Base-by-base conservation (phyloP, 1,140 invertebrate genomes). In the Drosophila albomicans region DNA sequence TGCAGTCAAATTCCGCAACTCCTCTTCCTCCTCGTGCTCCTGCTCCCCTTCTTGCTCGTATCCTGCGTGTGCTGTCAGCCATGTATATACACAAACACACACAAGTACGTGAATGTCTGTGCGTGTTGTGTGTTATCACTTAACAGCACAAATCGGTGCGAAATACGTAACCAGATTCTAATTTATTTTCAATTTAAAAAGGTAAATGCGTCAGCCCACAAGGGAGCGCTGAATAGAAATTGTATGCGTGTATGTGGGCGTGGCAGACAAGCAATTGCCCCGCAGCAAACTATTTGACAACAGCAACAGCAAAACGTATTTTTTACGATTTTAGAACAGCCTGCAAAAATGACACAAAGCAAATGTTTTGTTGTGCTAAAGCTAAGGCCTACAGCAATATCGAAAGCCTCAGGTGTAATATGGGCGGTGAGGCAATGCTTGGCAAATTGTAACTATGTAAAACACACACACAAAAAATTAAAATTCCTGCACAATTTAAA, bases 141-240 rank as follows among this genome's bases (percentile, higher is more conserved):
- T 85, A 90, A 85, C 68, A 90, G 78, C 86, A 90, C 78, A 89
- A 90, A 89, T 89, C 81, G 86, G 81, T 89, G 81, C 81, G 81
- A 90, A 89, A 89, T 90, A 86, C 86, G 75, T 74, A 81, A 75
- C 78, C 75, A 85, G 81, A 90, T 89, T 89, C 86, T 89, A 89
- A 89, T 89, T 89, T 89, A 90, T 89, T 89, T 89, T 85, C 85
- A 89, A 89, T 89, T 89, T 89, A 85, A 81, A 90, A 89, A 85
- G 85, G 85, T 89, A 89, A 89, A 89, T 90, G 86, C 85, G 73
- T 74, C 84, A 78, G 65, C 62, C 68, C 51, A 68, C 11, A 48
- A 28, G 48, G 32, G 49, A 41, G 30, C 30, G 45, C 11, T 38
- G 16, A 13, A 7, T 45, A 5, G n/a, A 25, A 15, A 38, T 13